Evolutionary conservation across 2,888 invertebrate genomes (phyloP).

Genomic region (Myopa testacea): DNA sequence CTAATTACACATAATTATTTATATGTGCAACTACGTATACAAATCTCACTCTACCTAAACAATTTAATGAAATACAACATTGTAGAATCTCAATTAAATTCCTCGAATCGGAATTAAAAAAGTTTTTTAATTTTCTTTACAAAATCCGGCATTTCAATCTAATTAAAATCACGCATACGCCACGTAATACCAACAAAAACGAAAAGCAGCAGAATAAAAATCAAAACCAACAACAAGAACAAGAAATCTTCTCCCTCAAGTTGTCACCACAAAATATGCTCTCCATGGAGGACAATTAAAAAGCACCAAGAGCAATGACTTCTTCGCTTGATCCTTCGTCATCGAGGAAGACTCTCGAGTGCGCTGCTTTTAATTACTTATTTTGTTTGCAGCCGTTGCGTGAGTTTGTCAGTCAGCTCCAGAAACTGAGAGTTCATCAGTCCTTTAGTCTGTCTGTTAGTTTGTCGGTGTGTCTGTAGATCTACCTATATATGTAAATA

Average conservation of each 20-base stretch:
- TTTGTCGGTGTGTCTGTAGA: not conserved
- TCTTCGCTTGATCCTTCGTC: not conserved
- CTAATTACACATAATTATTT: too few species aligned
- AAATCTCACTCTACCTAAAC: too few species aligned
- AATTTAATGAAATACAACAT: not conserved
- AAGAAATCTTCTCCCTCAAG: too few species aligned
- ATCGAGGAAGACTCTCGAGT: not conserved
- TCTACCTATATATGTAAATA: too few species aligned
- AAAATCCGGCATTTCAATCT: not conserved
- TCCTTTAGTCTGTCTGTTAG: not conserved
- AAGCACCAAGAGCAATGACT: not conserved
- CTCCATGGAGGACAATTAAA: not conserved
- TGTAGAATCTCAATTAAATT: not conserved
- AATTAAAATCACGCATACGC: too few species aligned
- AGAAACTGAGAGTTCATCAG: not conserved
- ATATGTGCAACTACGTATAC: too few species aligned
- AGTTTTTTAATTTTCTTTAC: not conserved
- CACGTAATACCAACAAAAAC: too few species aligned
- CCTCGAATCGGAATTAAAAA: not conserved
- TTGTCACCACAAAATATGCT: not conserved
- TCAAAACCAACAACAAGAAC: too few species aligned
- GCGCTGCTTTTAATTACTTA: conserved; percentile 16
- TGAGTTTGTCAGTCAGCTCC: not conserved
- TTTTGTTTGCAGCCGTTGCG: conserved; percentile 1
- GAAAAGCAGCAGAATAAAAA: too few species aligned